Conservation (phyloP, 2,888 invertebrate species). For the Lamellibrachia columna region DNA sequence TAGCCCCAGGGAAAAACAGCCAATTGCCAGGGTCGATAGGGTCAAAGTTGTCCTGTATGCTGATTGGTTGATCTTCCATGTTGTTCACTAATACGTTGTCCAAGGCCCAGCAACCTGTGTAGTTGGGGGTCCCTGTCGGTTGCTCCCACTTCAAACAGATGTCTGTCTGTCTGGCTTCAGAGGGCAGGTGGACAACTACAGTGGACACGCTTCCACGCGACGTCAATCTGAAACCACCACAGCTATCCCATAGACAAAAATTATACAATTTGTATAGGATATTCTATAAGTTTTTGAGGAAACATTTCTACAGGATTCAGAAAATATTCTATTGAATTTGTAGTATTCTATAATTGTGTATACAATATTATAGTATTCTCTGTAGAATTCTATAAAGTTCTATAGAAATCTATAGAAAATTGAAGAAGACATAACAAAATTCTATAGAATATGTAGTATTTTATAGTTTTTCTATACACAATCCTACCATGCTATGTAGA, state of each 20-base stretch:
- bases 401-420: no score
- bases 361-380: no score
- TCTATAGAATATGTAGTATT: no score
- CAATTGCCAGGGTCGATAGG: slow-evolving; percentile 65
- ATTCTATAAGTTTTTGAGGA: no score
- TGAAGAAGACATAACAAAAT: no score
- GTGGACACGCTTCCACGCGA: neutral
- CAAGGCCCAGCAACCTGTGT: slow-evolving; percentile 63
- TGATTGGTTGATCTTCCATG: slow-evolving; percentile 53
- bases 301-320: no score
- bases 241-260: neutral
- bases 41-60: slow-evolving; percentile 63
- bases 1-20: slow-evolving; percentile 66
- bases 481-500: no score
- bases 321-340: no score
- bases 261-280: no score
- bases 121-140: slow-evolving; percentile 28
- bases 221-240: neutral
- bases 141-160: slow-evolving; percentile 60
- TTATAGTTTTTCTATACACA: no score
- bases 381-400: no score
- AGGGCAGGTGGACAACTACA: slow-evolving; percentile 58
- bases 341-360: no score
- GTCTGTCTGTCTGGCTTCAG: slow-evolving; percentile 48
- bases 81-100: slow-evolving; percentile 65